These are phyloP conservation scores for Matsumurasca onukii DNA, from an alignment of 1,140 invertebrate genomes.

Conservation along the genomic window DNA sequence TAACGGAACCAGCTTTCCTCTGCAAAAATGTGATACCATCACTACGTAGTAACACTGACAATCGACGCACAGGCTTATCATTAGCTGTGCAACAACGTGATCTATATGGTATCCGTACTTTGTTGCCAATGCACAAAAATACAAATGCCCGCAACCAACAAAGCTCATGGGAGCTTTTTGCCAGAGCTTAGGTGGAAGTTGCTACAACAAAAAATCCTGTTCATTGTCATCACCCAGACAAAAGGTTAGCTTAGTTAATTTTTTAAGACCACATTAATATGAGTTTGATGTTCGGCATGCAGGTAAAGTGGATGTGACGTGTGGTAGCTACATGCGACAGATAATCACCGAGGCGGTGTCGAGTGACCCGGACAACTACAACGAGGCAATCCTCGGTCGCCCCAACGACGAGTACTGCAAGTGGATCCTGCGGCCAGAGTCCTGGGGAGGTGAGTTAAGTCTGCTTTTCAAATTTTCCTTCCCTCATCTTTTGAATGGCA, in stretches of 20 bases:
- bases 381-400: constrained; percentile 84
- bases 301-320: constrained; percentile 74
- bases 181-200: neutral
- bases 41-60: too few species aligned
- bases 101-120: neutral
- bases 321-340: constrained; percentile 73
- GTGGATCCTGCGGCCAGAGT: constrained; percentile 80
- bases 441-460: constrained; percentile 80
- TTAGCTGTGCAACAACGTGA: neutral
- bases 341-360: constrained; percentile 83
- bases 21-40: neutral
- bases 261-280: neutral
- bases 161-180: neutral
- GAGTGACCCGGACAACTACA: constrained; percentile 74
- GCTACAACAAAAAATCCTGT: neutral
- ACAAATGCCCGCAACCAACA: neutral
- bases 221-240: neutral
- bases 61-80: too few species aligned
- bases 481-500: too few species aligned
- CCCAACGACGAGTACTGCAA: constrained; percentile 83
- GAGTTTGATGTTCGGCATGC: neutral
- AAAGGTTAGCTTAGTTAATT: neutral
- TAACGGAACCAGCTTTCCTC: neutral
- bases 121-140: neutral
- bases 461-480: too few species aligned